These are phyloP conservation scores for Periphyllus acericola DNA, from an alignment of 2,888 invertebrate species.

Conservation along the genomic window DNA sequence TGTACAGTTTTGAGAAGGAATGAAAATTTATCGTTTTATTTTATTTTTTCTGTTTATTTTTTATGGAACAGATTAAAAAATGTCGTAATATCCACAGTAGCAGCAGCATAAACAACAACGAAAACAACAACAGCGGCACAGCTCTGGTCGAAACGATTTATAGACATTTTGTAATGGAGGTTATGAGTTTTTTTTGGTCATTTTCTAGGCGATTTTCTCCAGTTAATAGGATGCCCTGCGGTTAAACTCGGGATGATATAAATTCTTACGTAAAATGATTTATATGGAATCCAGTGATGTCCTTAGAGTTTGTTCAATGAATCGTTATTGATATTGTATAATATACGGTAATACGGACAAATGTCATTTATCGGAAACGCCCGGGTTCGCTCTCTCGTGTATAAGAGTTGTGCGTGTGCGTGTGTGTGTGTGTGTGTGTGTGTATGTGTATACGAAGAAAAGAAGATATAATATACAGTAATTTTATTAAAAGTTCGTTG, in stretches of 20 bases:
- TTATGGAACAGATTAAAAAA: not conserved
- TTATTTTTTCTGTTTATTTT: conserved; percentile 21
- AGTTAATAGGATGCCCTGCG: not conserved
- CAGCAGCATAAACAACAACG: not conserved
- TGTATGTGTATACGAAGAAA: too few species aligned
- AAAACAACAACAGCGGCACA: not conserved
- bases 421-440: too few species aligned
- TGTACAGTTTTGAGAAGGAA: not conserved
- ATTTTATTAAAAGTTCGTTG: too few species aligned
- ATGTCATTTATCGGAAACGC: not conserved
- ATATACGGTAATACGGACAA: not conserved
- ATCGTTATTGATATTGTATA: not conserved
- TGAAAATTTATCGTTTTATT: conserved; percentile 6
- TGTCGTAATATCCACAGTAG: not conserved
- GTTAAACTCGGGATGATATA: conserved; percentile 1
- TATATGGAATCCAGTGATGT: conserved; percentile 11
- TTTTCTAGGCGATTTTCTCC: conserved; percentile 10
- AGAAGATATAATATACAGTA: not conserved
- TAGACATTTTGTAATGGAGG: not conserved
- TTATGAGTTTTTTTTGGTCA: conserved; percentile 33
- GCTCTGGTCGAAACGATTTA: conserved; percentile 12
- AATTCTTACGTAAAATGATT: conserved; percentile 28
- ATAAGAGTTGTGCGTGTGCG: not conserved
- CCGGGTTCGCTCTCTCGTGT: not conserved
- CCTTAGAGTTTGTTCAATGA: conserved; percentile 6